phyloP scores from a whole-genome alignment of 1,140 invertebrate genomes.

The Probaryconus sp. region DNA sequence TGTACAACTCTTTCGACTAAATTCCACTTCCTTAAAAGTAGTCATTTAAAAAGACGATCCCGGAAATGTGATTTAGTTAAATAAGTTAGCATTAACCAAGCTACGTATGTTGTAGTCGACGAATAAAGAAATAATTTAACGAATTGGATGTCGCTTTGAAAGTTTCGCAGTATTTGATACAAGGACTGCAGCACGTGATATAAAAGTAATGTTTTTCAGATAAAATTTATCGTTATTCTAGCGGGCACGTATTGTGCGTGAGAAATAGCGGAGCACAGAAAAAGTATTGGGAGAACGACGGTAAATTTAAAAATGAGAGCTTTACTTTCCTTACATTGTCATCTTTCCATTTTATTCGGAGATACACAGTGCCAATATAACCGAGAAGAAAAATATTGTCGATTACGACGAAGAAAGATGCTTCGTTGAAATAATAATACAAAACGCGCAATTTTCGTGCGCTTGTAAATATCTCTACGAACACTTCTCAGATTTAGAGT shows the following conservation, averaged over 20 bases:
- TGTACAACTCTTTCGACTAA: constrained; percentile 60
- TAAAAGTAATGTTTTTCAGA: neutral
- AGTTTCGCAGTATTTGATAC: constrained; percentile 20
- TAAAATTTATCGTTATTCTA: constrained; percentile 14
- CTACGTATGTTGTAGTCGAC: neutral
- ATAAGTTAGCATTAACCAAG: neutral
- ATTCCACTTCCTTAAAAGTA: constrained; percentile 42
- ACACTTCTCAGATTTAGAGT: no score
- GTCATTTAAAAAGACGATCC: constrained; percentile 30
- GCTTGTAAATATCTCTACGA: no score
- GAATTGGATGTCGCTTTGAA: no score
- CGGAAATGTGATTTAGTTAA: constrained; percentile 27
- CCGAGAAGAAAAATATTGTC: constrained; percentile 21
- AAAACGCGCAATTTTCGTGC: neutral
- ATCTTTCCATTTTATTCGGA: constrained; percentile 8
- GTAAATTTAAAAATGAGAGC: constrained; percentile 26
- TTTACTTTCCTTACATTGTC: constrained; percentile 8
- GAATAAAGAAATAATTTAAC: no score
- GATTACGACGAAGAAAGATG: constrained; percentile 5
- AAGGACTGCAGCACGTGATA: neutral
- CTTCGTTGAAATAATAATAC: constrained; percentile 2
- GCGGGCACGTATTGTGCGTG: constrained; percentile 8
- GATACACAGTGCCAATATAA: constrained; percentile 14
- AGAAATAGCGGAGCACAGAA: constrained; percentile 4
- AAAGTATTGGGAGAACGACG: neutral